Base-by-base conservation (phyloP, 2,797 vertebrate species). In the Mormyrops attenuatus region DNA sequence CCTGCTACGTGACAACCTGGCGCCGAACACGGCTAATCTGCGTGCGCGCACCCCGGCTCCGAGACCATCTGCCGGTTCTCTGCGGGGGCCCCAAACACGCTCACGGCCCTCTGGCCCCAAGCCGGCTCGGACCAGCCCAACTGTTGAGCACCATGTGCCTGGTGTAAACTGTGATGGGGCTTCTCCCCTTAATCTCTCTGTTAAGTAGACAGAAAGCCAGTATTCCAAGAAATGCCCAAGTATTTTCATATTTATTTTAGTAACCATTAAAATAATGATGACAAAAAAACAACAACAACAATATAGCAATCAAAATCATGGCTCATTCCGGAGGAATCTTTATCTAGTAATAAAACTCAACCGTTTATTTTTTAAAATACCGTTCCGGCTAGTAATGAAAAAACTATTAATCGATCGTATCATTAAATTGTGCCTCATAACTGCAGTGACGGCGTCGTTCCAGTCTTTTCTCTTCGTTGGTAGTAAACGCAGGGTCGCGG, bases 41-140 rank as follows among this genome's bases (percentile, higher is more conserved):
- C 89, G 91, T 91, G 91, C 90, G 84, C 77, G 77, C 88, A 88
- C 92, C 92, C 90, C 34, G 85, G 91, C 69, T 91, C 92, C 91
- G 84, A 3, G 77, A 89, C 96, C 96, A 96, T 96, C 95, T 96
- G 96, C 93, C 95, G 94, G 92, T 92, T 92, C 53, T 52, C 91
- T 91, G 69, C 55, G 90, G 92, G 93, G 95, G 94, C 94, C 93
- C 94, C 92, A 92, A 93, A 94, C 91, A 92, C 88, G 22, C 91
- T 94, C 93, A 93, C 94, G 93, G 91, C 88, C 93, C 94, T 93
- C 94, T 91, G 94, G 90, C 94, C 93, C 7, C 17, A 3, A 63
- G 57, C 87, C 87, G 41, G 55, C 9, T n/a, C 1, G 87, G 41
- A 57, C 86, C 11, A 20, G 34, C 92, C 94, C 95, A 96, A 95